Base-by-base conservation (phyloP, 2,113 vertebrate genomes). In the Vimba vimba region DNA sequence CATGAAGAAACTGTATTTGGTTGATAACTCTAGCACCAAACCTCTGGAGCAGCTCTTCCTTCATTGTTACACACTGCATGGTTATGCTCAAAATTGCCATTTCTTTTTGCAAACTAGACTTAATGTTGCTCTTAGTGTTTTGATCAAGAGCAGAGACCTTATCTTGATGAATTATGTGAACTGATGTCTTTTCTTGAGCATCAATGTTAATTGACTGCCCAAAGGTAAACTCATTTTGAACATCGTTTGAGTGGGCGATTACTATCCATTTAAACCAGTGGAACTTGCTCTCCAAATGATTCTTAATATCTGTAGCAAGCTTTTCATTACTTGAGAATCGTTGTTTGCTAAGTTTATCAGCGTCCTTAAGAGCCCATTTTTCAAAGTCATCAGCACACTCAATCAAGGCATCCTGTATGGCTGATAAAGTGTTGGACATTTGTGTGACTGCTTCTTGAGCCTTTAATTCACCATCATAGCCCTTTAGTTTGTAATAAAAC, bases 1-100 rank as follows among this genome's bases (percentile, higher is more conserved):
- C 43, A 74, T 74, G 71, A 74, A 74, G 71, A 74, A 74, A 74
- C 9, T 15, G 21, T n/a, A 74, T 74, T 23, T 74, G 21, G 71
- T 2, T 6, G 1, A 6, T 25, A 45, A 74, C 23, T 47, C 47
- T n/a, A n/a, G 71, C 39, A 15, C 71, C 71, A 47, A 74, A 13
- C 43, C 11, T 74, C 1, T 47, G 39, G 39, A 74, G 71, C 43
- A 74, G 4, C 71, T 74, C 11, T 2, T 74, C 71, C n/a, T 74
- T 74, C 5, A 74, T n/a, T 3, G 1, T 25, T 12, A 0, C 10
- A 74, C 71, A 74, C 71, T 13, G 9, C 1, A 0, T 4, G 1
- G 5, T 13, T 5, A 36, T 36, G 36, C 36, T 36, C n/a, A 2
- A 25, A 4, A 1, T 62, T 23, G 4, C 11, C n/a, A 12, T 4